phyloP scores from a whole-genome alignment of 2,113 vertebrate genomes.

The Limanda limanda region DNA sequence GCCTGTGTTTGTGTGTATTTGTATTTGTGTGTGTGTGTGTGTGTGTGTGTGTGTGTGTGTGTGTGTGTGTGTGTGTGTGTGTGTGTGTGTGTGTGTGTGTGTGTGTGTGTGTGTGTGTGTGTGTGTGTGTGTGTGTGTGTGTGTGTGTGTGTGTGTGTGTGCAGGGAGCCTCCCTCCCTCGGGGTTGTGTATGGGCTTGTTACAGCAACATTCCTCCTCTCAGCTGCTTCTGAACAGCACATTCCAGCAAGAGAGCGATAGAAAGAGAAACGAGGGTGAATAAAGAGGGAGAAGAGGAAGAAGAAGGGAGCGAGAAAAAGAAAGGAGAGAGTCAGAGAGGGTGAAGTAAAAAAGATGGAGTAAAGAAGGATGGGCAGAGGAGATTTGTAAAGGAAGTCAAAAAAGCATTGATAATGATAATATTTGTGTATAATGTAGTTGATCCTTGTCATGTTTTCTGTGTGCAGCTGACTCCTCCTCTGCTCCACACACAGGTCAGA shows the following conservation, averaged over 20 bases:
- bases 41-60: constrained; percentile 6
- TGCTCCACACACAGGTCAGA: constrained; percentile 37
- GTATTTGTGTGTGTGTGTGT: constrained; percentile 8
- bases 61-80: constrained; percentile 10
- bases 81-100: constrained; percentile 23
- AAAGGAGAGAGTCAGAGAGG: neutral
- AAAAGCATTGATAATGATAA: constrained; percentile 19
- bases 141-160: constrained; percentile 19
- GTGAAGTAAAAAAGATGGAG: neutral
- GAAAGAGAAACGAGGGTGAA: constrained; percentile 27
- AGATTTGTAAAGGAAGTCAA: neutral
- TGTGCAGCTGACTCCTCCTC: constrained; percentile 4
- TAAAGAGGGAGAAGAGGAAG: neutral
- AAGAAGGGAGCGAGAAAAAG: neutral
- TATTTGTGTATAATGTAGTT: constrained; percentile 36
- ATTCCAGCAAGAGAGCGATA: constrained; percentile 65
- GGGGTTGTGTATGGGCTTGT: constrained; percentile 78
- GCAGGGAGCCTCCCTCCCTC: constrained; percentile 64
- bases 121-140: neutral
- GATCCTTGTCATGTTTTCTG: constrained; percentile 25
- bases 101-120: constrained; percentile 23
- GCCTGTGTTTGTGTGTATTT: constrained; percentile 14
- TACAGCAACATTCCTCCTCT: constrained; percentile 76
- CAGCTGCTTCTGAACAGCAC: constrained; percentile 75
- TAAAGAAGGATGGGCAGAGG: neutral